phyloP scores from a whole-genome alignment of 2,888 invertebrate genomes.

The Lycaena phlaeas region DNA sequence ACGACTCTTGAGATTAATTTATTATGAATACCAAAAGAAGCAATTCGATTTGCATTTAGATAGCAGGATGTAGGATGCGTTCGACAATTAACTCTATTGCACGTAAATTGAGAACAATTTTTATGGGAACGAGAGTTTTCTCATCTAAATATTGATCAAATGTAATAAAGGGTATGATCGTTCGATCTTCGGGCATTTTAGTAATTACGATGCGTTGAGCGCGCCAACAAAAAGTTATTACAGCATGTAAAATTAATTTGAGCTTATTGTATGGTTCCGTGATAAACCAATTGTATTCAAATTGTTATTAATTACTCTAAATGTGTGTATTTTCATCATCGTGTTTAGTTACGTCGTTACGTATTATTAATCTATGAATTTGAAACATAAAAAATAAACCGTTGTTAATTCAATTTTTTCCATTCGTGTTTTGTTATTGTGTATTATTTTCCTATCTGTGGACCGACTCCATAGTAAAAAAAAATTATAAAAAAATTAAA shows the following conservation, averaged over 20 bases:
- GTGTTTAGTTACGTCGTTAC: neutral
- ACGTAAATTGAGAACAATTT: constrained; percentile 43
- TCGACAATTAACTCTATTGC: constrained; percentile 48
- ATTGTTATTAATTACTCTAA: constrained; percentile 1
- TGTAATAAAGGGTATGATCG: constrained; percentile 2
- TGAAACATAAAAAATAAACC: too few species aligned
- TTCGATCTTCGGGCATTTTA: constrained; percentile 1
- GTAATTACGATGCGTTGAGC: neutral
- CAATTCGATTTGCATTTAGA: constrained; percentile 73
- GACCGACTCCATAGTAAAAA: too few species aligned
- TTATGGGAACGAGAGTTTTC: neutral
- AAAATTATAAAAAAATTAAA: too few species aligned
- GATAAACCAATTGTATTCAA: constrained; percentile 7
- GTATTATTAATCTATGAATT: too few species aligned
- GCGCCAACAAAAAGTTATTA: neutral
- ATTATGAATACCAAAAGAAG: constrained; percentile 64
- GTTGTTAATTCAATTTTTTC: too few species aligned
- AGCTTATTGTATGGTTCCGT: constrained; percentile 1
- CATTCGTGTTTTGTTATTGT: too few species aligned
- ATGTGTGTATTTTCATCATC: neutral
- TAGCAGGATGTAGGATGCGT: constrained; percentile 37
- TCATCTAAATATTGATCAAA: constrained; percentile 4
- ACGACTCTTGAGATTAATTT: constrained; percentile 51
- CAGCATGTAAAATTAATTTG: neutral
- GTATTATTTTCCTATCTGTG: too few species aligned